Evolutionary conservation across 2,797 vertebrate genomes (phyloP).

Genomic region (Rhynchonycteris naso): DNA sequence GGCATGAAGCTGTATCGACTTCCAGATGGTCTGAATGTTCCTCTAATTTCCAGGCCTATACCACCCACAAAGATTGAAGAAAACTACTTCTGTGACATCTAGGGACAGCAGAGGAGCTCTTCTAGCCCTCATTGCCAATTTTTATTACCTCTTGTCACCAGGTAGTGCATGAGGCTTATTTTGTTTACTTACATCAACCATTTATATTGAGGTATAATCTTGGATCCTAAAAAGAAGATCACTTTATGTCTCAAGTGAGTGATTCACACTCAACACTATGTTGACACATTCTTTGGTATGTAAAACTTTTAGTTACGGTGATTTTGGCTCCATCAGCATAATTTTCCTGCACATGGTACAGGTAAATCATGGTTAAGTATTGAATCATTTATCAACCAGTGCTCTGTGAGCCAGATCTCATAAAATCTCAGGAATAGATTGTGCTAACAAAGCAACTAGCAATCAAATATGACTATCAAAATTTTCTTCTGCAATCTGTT

Average conservation of each 20-base stretch:
- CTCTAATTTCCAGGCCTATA: neutral
- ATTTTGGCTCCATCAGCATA: conserved; percentile 83
- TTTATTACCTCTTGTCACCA: conserved; percentile 47
- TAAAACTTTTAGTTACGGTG: conserved; percentile 79
- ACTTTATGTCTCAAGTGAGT: conserved; percentile 77
- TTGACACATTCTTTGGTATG: conserved; percentile 78
- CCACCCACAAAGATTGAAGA: conserved; percentile 40
- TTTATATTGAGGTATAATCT: conserved; percentile 75
- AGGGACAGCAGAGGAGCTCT: neutral
- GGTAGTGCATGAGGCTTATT: conserved; percentile 29
- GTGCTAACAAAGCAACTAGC: conserved; percentile 74
- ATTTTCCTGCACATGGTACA: conserved; percentile 79
- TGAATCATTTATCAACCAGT: conserved; percentile 84
- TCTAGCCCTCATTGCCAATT: neutral
- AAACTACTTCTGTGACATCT: conserved; percentile 21
- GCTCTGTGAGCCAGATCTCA: conserved; percentile 77
- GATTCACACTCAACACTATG: conserved; percentile 81
- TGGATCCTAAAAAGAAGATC: conserved; percentile 68
- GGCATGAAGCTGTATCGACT: neutral
- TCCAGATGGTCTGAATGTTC: conserved; percentile 23
- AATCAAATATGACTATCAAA: conserved; percentile 66
- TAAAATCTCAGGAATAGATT: conserved; percentile 63
- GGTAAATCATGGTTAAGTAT: conserved; percentile 86
- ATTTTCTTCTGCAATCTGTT: conserved; percentile 64
- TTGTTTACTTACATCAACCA: conserved; percentile 58